A percentile compares a stretch with the other conserved stretches of the same genome.
phyloP scores from a whole-genome alignment of 1,140 invertebrate species.

The Anastrepha obliqua region DNA sequence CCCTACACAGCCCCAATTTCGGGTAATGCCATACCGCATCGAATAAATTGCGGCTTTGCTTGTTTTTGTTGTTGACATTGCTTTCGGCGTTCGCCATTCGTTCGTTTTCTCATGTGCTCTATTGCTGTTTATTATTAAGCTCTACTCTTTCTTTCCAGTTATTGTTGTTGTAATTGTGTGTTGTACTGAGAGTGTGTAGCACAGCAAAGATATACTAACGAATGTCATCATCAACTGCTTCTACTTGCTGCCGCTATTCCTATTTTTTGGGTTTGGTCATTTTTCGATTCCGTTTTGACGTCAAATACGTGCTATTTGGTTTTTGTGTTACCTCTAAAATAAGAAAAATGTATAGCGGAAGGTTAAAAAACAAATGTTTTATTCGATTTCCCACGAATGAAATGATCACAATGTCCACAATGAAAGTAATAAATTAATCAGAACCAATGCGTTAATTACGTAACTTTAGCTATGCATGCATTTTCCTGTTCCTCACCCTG shows the following conservation, averaged over 20 bases:
- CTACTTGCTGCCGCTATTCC: neutral
- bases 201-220: neutral
- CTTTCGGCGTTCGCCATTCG: neutral
- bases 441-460: too few species aligned
- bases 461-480: neutral
- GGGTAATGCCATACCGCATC: neutral
- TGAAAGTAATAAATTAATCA: too few species aligned
- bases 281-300: neutral
- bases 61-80: neutral
- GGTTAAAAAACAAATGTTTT: neutral
- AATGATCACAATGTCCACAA: too few species aligned
- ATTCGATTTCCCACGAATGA: neutral
- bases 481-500: neutral
- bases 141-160: neutral
- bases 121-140: neutral
- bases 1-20: neutral
- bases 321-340: too few species aligned
- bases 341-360: too few species aligned
- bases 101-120: neutral
- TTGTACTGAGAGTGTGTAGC: neutral
- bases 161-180: neutral
- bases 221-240: slow-evolving; percentile 28
- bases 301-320: neutral
- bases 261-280: slow-evolving; percentile 23
- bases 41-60: slow-evolving; percentile 5